Base-by-base conservation (phyloP, 1,140 invertebrate genomes). In the Helicoverpa armigera region DNA sequence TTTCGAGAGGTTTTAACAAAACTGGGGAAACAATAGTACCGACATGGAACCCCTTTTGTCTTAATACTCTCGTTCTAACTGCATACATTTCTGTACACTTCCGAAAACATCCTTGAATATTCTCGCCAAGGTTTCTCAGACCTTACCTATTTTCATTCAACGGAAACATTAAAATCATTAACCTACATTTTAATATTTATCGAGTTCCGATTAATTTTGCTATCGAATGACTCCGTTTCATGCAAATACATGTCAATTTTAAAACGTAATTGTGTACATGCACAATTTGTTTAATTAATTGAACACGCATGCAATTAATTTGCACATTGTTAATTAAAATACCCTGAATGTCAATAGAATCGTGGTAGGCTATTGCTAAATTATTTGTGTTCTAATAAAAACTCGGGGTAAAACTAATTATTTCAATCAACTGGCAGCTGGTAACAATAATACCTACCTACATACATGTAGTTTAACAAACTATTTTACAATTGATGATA, bases 1-100 rank as follows among this genome's bases (percentile, higher is more conserved):
- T 76, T 76, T 76, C 9, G 9, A 76, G 73, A 61, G 58, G 58
- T 76, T 76, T 76, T 53, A 12, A 54, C 9, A 51, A 54, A 76
- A 51, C 11, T 74, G 9, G 35, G 48, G 56, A 13, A 60, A 35
- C 12, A 72, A 23, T 74, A 3, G 9, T 23, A 43, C n/a, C n/a
- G n/a, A n/a, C 13, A 53, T 29, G 10, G 18, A 12, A 7, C 56
- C 56, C 48, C 35, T 29, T 74, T 43, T 12, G 56, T 60, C 16
- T 43, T 50, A 50, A 18, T 7, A 76, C 60, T 60, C n/a, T 14
- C n/a, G 58, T 23, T 51, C 56, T 29, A 23, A 60, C 13, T 43
- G 14, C 31, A 58, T n/a, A 29, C 14, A 14, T 67, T 67, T 5
- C 3, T 23, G 54, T 16, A 54, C 18, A 53, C 29, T 29, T 69